Percentiles rank a stretch among this genome's conserved stretches.
phyloP scores from a whole-genome alignment of 2,888 invertebrate species.

The Choristoneura rosaceana region DNA sequence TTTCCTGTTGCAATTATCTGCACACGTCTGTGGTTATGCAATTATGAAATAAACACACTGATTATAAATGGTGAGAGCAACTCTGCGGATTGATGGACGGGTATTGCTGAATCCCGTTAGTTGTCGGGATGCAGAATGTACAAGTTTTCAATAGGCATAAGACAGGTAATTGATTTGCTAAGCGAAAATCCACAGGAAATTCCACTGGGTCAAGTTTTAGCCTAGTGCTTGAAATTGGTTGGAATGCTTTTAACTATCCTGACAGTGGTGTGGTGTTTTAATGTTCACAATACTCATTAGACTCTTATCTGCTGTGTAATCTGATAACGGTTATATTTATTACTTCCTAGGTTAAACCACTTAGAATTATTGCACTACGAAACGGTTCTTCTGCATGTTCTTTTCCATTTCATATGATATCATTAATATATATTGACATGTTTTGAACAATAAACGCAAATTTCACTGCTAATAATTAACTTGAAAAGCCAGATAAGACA shows the following conservation, averaged over 20 bases:
- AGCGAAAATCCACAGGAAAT: neutral
- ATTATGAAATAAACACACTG: conserved; percentile 30
- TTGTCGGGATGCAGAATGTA: neutral
- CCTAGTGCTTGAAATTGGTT: neutral
- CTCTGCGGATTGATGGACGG: neutral
- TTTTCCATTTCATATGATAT: neutral
- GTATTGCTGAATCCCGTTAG: conserved; percentile 17
- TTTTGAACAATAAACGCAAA: no score
- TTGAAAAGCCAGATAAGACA: no score
- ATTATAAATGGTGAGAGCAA: conserved; percentile 15
- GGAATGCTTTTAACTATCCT: neutral
- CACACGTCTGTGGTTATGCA: conserved; percentile 43
- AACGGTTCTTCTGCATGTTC: neutral
- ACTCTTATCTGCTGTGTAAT: neutral
- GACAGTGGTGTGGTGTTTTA: neutral
- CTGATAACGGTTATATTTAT: neutral
- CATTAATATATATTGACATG: no score
- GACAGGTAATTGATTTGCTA: neutral
- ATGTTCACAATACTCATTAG: neutral
- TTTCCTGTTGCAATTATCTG: conserved; percentile 49
- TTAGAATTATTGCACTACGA: neutral
- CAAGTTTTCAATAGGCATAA: neutral
- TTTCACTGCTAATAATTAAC: no score
- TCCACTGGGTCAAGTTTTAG: neutral
- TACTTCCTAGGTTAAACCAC: neutral